Conservation (phyloP, 2,113 vertebrate species). For the Psilopsiagon aurifrons region DNA sequence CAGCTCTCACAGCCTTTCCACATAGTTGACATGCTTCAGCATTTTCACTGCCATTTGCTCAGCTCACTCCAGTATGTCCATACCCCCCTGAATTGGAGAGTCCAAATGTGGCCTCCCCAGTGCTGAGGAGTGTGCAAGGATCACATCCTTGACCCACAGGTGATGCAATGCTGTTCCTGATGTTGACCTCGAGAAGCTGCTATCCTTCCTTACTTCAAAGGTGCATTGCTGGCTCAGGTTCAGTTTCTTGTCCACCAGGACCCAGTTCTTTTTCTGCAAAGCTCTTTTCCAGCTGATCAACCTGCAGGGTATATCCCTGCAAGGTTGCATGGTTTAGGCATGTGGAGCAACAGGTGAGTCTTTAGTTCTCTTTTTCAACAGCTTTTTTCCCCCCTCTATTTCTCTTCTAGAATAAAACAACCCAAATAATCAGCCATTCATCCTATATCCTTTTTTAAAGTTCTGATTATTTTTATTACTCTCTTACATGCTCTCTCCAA, state of each 20-base stretch:
- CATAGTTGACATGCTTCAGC: neutral
- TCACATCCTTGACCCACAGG: neutral
- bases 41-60: neutral
- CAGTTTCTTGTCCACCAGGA: neutral
- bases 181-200: neutral
- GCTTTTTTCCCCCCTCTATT: neutral
- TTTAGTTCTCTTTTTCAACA: neutral
- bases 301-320: neutral
- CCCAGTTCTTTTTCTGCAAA: neutral
- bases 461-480: neutral
- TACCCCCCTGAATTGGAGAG: neutral
- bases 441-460: neutral
- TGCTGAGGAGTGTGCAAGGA: neutral
- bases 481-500: neutral
- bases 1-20: neutral
- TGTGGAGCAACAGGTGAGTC: neutral
- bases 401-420: neutral
- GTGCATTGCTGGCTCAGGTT: fast-evolving
- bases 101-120: neutral
- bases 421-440: neutral
- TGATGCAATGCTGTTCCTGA: neutral
- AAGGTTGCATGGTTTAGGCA: neutral
- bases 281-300: neutral
- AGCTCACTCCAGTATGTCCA: neutral
- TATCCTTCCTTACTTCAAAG: neutral